Evolutionary conservation across 2,888 invertebrate species (phyloP), one percentile per base, ranked within the genome.

Genomic region (Odontocolon sp.): DNA sequence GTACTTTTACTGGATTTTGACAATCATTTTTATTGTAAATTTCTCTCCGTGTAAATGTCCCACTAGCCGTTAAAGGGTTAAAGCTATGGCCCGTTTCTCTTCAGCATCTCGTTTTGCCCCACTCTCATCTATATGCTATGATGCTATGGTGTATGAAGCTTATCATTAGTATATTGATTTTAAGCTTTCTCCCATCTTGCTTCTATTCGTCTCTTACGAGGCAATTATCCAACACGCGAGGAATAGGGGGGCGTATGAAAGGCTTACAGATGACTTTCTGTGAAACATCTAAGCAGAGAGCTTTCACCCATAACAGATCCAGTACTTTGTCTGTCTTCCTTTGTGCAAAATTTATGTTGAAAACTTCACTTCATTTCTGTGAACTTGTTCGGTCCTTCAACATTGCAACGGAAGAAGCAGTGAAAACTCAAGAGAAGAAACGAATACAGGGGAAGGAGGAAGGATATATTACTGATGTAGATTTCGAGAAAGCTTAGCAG

Each of bases 361-460:
- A 66, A 75, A 75, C 76, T 76, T 76, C 71, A 75, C 76, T 76
- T 76, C 71, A 71, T 71, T 67, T 70, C 47, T 61, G 56, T 56
- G 50, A 71, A 71, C 67, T 63, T 63, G 66, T 67, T 63, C 63
- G 63, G 21, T 26, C 52, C 18, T 56, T 26, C 18, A 14, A 36
- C 23, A 64, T 57, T 59, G 66, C 61, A 38, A 76, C 56, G 31
- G 50, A 50, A 77, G 63, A 63, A 72, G 63, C 50, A 54, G 63
- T 42, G 56, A 71, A 57, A 68, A 28, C 69, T n/a, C 61, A 42
- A 31, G 50, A 40, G 67, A 28, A 11, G 21, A 28, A 14, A 38
- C n/a, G n/a, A n/a, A n/a, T n/a, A n/a, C n/a, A 52, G 33, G 36
- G 3, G 33, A 40, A 16, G 23, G 6, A 5, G 21, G 9, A 18